Conservation (phyloP, 2,113 vertebrate species). For the Microcebus murinus region DNA sequence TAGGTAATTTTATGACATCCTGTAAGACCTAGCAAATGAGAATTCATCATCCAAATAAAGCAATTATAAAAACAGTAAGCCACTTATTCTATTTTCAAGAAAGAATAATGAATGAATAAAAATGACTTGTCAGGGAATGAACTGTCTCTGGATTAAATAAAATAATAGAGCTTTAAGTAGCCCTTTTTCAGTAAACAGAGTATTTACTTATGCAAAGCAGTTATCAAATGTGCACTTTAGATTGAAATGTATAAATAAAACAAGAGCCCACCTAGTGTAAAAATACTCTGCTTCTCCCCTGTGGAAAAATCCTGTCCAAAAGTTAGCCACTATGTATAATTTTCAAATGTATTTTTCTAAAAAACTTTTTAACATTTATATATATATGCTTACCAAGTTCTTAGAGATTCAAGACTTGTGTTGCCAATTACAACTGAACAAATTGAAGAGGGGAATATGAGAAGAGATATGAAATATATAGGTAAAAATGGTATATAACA, state of each 20-base stretch:
- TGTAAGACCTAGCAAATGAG: background rate
- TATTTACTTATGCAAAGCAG: background rate
- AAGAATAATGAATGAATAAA: conserved; percentile 3
- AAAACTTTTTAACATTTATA: conserved; percentile 15
- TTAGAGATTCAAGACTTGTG: background rate
- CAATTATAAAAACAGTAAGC: conserved; percentile 8
- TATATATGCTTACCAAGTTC: background rate
- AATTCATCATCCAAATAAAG: background rate
- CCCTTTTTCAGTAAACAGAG: background rate
- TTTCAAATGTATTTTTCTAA: background rate
- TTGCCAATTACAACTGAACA: background rate
- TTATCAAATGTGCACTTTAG: background rate
- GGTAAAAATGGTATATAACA: background rate
- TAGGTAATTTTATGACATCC: background rate
- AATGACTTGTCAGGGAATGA: conserved; percentile 7
- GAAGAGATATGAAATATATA: background rate
- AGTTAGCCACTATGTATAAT: background rate
- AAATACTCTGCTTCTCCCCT: background rate
- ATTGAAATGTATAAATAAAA: background rate
- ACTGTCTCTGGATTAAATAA: background rate
- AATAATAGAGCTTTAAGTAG: background rate
- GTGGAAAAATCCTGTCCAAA: background rate
- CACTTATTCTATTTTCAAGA: background rate
- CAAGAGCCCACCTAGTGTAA: background rate
- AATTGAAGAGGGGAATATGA: background rate